These are phyloP conservation scores for Simalia tracyae DNA, from an alignment of 2,797 vertebrate species.

Conservation along the genomic window DNA sequence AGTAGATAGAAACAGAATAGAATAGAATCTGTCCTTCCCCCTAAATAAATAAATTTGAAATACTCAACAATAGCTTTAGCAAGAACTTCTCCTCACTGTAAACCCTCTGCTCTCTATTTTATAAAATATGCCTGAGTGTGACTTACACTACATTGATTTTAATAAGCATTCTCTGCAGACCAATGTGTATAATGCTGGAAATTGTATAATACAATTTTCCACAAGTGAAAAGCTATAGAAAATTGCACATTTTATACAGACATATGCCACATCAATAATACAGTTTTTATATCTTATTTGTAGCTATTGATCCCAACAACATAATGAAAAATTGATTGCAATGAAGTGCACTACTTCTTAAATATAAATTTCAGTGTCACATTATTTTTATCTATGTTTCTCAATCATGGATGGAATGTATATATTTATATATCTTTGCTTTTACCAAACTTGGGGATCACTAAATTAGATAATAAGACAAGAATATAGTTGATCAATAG, in stretches of 20 bases:
- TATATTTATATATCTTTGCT: conserved; percentile 74
- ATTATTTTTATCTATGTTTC: conserved; percentile 81
- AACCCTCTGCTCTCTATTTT: conserved; percentile 55
- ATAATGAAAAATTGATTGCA: conserved; percentile 83
- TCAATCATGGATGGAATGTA: conserved; percentile 76
- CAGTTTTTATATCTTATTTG: conserved; percentile 83
- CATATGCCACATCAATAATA: conserved; percentile 78
- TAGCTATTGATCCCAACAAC: conserved; percentile 78
- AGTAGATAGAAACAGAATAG: not conserved
- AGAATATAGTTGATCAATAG: conserved; percentile 72
- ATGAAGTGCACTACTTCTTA: conserved; percentile 74
- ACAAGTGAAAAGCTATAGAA: conserved; percentile 72
- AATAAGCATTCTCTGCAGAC: conserved; percentile 74
- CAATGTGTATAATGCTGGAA: conserved; percentile 75
- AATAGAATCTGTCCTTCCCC: not conserved
- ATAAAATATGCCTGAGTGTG: conserved; percentile 65
- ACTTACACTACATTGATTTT: conserved; percentile 78
- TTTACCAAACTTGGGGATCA: conserved; percentile 68
- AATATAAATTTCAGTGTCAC: conserved; percentile 81
- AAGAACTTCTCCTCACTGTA: conserved; percentile 25
- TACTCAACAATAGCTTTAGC: conserved; percentile 47
- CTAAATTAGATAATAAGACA: conserved; percentile 75
- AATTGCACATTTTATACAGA: conserved; percentile 75
- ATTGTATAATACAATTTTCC: conserved; percentile 76
- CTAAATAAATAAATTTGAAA: conserved; percentile 24